Conservation (phyloP, 2,797 vertebrate genomes). For the Lagorchestes hirsutus region DNA sequence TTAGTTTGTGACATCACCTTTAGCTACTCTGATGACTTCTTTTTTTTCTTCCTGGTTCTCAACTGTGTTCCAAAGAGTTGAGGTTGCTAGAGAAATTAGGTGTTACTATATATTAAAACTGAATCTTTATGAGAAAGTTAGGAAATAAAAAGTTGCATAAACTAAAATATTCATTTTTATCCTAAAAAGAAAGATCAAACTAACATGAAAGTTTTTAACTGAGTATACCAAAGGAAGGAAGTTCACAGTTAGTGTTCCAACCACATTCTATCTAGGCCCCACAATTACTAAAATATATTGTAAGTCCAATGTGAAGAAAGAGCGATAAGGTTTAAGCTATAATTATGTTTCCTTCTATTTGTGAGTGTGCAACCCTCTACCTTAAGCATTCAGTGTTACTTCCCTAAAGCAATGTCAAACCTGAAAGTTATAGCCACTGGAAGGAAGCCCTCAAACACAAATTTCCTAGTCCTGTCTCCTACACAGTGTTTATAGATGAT, state of each 20-base stretch:
- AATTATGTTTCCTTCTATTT: slow-evolving; percentile 58
- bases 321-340: slow-evolving; percentile 42
- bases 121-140: slow-evolving; percentile 44
- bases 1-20: background rate
- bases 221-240: slow-evolving; percentile 63
- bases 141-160: slow-evolving; percentile 49
- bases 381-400: slow-evolving; percentile 30
- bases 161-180: slow-evolving; percentile 62
- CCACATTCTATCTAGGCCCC: slow-evolving; percentile 42
- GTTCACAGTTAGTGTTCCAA: slow-evolving; percentile 55
- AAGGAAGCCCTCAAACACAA: slow-evolving; percentile 39
- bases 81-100: slow-evolving; percentile 44
- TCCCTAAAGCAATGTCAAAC: slow-evolving; percentile 31
- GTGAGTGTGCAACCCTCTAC: slow-evolving; percentile 9
- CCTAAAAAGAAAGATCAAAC: slow-evolving; percentile 9
- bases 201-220: slow-evolving; percentile 37
- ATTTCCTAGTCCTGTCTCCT: slow-evolving; percentile 12
- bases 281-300: slow-evolving; percentile 51
- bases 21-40: background rate
- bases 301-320: slow-evolving; percentile 28
- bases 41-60: slow-evolving; percentile 25
- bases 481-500: background rate
- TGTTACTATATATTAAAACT: slow-evolving; percentile 10
- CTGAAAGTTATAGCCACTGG: slow-evolving; percentile 5
- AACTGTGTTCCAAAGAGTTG: background rate